Base-by-base conservation (phyloP, 2,113 vertebrate species). In the Otolemur garnettii region DNA sequence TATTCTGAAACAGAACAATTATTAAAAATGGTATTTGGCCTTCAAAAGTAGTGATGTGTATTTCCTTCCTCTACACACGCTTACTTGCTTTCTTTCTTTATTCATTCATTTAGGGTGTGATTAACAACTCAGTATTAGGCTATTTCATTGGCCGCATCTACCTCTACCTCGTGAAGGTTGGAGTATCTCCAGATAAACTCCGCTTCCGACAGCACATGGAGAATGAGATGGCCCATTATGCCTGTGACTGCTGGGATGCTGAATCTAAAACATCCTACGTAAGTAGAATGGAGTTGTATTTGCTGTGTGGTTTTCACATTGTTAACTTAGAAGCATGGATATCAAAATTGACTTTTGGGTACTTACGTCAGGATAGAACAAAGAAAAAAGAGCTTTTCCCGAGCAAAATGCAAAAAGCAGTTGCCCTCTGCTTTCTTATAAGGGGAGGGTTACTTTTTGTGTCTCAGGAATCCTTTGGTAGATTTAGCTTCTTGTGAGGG, bases 151-250 rank as follows among this genome's bases (percentile, higher is more conserved):
- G 99, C 97, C 99, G 99, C 98, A 99, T 99, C 99, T 99, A 99
- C 98, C 99, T 99, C 98, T 99, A 99, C 98, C 99, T 99, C 84
- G 98, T 97, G 15, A 99, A 99, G 99, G 99, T 99, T 0, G 99
- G 99, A 5, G 97, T 99, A 0, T 98, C 99, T 96, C 99, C 99
- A n/a, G 99, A 99, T 81, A 99, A 99, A 97, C 99, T 99, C 94
- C 99, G 99, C 79, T 99, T 99, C 99, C 99, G 99, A 1, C 99
- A 99, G 98, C 99, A 99, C 97, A 99, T 99, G 99, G 99, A 99
- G 98, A 99, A 99, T 19, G 99, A 99, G 98, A 99, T 99, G 99
- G 99, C 99, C 96, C 99, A 99, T 94, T 99, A 99, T 1, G 99
- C 99, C 95, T 99, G 99, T 42, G 99, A 99, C 99, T 99, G 99